Conservation (phyloP, 2,888 invertebrate genomes). For the Eupithecia vulgata region DNA sequence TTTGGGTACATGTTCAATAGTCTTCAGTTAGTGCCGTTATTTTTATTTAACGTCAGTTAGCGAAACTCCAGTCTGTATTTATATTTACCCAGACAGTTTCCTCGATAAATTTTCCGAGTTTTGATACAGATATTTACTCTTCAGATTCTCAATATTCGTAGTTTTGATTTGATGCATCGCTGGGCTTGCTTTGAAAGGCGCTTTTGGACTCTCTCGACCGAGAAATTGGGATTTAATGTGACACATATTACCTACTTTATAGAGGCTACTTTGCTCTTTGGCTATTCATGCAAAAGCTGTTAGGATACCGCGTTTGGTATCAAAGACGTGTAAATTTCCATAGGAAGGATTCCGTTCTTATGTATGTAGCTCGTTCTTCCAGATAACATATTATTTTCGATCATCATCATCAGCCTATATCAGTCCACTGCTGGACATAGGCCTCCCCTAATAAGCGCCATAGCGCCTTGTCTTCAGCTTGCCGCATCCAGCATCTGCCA, state of each 20-base stretch:
- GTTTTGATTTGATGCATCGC: constrained; percentile 62
- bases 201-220: constrained; percentile 53
- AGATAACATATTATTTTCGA: not conserved
- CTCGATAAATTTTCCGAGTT: constrained; percentile 18
- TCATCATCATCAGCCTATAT: no score
- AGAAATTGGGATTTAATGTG: constrained; percentile 55
- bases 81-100: constrained; percentile 18
- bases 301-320: constrained; percentile 4
- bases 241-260: constrained; percentile 37
- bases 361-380: not conserved
- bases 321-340: constrained; percentile 15
- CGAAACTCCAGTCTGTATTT: constrained; percentile 13
- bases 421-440: no score
- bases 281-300: constrained; percentile 36
- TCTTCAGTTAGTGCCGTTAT: not conserved
- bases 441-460: no score
- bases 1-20: not conserved
- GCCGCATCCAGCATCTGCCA: no score
- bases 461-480: no score
- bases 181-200: constrained; percentile 42
- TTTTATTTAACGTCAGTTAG: not conserved
- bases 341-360: not conserved
- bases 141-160: constrained; percentile 30
- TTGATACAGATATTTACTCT: constrained; percentile 33
- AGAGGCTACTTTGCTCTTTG: constrained; percentile 41